Conservation (phyloP, 2,113 vertebrate genomes). For the Caranx melampygus region DNA sequence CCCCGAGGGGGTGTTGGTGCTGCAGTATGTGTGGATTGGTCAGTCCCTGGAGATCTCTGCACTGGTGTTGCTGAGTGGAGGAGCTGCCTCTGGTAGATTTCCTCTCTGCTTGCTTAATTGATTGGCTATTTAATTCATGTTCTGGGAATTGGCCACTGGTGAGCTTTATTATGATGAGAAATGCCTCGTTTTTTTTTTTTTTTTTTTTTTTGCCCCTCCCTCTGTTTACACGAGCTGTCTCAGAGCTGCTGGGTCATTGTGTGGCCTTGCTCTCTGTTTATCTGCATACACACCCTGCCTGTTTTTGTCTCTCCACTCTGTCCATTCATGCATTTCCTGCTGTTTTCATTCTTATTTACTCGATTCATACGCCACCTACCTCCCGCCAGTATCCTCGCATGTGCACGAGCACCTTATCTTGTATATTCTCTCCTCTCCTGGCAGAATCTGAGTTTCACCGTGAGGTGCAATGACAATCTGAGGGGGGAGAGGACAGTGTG, state of each 20-base stretch:
- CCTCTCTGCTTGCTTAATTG: conserved; percentile 68
- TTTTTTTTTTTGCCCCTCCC: no score
- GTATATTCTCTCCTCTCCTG: conserved; percentile 7
- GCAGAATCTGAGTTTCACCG: conserved; percentile 22
- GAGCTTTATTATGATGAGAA: conserved; percentile 51
- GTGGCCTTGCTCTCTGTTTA: background rate
- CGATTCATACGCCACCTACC: conserved; percentile 23
- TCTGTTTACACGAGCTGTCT: conserved; percentile 10
- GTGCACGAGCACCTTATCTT: conserved; percentile 14
- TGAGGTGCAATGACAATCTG: conserved; percentile 53
- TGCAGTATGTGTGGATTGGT: conserved; percentile 65
- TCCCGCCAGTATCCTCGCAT: conserved; percentile 3
- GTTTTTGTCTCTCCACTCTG: background rate
- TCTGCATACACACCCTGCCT: conserved; percentile 1
- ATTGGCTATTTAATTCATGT: conserved; percentile 69
- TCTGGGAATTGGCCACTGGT: conserved; percentile 63
- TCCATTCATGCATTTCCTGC: conserved; percentile 58
- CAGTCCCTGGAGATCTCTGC: conserved; percentile 51
- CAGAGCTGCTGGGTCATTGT: conserved; percentile 32
- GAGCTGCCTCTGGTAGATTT: conserved; percentile 61
- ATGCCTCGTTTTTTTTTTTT: background rate
- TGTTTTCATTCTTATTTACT: conserved; percentile 34
- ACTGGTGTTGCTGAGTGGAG: conserved; percentile 56
- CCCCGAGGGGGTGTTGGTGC: conserved; percentile 45
- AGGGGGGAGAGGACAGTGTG: conserved; percentile 27